phyloP scores from a whole-genome alignment of 1,140 invertebrate species.

The Heliconius congener region DNA sequence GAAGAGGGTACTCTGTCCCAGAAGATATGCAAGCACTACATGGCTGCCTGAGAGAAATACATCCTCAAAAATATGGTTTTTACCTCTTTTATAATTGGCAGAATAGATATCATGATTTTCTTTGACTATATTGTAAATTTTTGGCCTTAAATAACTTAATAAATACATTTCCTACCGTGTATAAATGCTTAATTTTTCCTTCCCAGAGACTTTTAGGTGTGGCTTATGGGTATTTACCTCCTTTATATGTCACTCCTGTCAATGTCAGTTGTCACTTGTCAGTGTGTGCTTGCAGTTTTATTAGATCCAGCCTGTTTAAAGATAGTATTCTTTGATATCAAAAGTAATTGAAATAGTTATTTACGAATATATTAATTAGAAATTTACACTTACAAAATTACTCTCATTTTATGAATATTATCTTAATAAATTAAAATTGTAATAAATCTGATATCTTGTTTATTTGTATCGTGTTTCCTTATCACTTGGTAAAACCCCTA shows the following conservation, averaged over 20 bases:
- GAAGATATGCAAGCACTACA: too few relatives aligned
- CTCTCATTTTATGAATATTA: neutral
- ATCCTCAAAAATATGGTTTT: too few relatives aligned
- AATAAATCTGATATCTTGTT: neutral
- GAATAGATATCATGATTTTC: too few relatives aligned
- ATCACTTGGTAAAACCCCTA: conserved; percentile 20
- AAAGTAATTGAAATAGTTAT: neutral
- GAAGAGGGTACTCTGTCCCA: too few relatives aligned
- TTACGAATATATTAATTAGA: neutral
- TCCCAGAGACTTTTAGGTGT: too few relatives aligned
- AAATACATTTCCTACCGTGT: too few relatives aligned
- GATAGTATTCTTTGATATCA: neutral
- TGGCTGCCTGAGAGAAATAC: too few relatives aligned
- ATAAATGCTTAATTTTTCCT: too few relatives aligned
- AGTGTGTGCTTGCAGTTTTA: neutral
- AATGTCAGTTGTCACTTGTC: neutral
- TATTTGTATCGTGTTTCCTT: conserved; percentile 4
- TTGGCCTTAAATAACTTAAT: too few relatives aligned
- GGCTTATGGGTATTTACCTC: too few relatives aligned
- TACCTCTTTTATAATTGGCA: too few relatives aligned
- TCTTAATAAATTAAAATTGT: neutral
- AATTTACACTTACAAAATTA: neutral
- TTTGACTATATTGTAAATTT: too few relatives aligned
- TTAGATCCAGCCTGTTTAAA: neutral
- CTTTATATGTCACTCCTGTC: neutral